These are phyloP conservation scores for Hanleya hanleyi DNA, from an alignment of 2,888 invertebrate species.

Conservation along the genomic window DNA sequence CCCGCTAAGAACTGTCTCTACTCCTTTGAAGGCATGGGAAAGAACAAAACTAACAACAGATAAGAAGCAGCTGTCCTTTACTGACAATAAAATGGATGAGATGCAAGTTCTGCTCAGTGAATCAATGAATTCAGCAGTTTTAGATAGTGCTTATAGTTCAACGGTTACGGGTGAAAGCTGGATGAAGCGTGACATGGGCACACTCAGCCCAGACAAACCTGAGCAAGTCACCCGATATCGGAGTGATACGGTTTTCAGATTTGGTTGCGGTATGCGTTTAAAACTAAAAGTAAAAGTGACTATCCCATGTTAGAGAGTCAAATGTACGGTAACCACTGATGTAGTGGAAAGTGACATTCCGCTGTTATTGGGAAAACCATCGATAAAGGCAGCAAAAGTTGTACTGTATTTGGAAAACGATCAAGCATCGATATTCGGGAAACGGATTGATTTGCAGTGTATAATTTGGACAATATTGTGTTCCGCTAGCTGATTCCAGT, in stretches of 20 bases:
- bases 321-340: slow-evolving; percentile 30
- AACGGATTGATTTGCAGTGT: slow-evolving; percentile 28
- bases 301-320: slow-evolving; percentile 23
- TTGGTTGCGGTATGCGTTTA: slow-evolving; percentile 32
- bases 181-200: slow-evolving; percentile 29
- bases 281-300: slow-evolving; percentile 22
- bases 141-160: slow-evolving; percentile 34
- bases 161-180: slow-evolving; percentile 34
- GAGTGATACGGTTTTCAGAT: slow-evolving; percentile 28
- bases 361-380: slow-evolving; percentile 24
- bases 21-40: slow-evolving; percentile 27
- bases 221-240: slow-evolving; percentile 12
- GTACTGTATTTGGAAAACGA: slow-evolving; percentile 38
- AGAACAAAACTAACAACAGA: neutral
- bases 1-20: slow-evolving; percentile 27
- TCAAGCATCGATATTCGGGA: slow-evolving; percentile 33
- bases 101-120: slow-evolving; percentile 22
- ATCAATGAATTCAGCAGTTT: slow-evolving; percentile 30
- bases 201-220: slow-evolving; percentile 9
- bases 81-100: slow-evolving; percentile 26
- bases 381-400: slow-evolving; percentile 32
- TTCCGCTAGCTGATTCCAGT: slow-evolving; percentile 22
- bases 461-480: slow-evolving; percentile 37
- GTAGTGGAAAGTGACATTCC: slow-evolving; percentile 32
- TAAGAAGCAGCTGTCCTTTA: slow-evolving; percentile 32